Evolutionary conservation across 2,888 invertebrate species (phyloP).

Genomic region (Tupiocoris notatus): DNA sequence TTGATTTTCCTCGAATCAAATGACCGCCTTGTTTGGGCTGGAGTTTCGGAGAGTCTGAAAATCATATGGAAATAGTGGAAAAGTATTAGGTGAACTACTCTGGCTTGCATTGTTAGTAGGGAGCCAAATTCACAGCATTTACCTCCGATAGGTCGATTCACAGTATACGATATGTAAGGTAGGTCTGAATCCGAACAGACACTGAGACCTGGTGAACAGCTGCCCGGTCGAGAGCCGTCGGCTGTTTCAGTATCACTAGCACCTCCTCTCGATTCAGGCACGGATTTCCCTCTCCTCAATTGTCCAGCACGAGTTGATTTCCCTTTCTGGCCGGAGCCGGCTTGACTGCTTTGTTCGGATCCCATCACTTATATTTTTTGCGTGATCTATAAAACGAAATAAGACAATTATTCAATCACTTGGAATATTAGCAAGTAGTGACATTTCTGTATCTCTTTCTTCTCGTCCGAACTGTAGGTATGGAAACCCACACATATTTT

Average conservation of each 20-base stretch:
- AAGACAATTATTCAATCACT: too few species aligned
- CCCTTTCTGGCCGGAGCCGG: constrained; percentile 39
- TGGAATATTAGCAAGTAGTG: too few species aligned
- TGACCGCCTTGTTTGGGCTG: constrained; percentile 59
- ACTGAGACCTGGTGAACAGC: constrained; percentile 81
- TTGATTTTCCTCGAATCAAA: constrained; percentile 51
- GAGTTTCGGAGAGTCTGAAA: constrained; percentile 76
- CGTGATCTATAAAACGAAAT: too few species aligned
- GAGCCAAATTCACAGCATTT: constrained; percentile 42
- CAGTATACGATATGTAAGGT: constrained; percentile 88
- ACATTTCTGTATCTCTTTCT: too few species aligned
- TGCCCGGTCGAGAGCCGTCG: constrained; percentile 55
- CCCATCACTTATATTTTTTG: too few species aligned
- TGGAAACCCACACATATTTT: too few species aligned
- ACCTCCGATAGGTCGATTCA: constrained; percentile 84
- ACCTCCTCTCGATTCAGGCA: constrained; percentile 49
- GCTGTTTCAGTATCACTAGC: constrained; percentile 46
- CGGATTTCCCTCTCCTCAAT: constrained; percentile 51
- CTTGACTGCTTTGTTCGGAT: constrained; percentile 51
- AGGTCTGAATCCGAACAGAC: constrained; percentile 86
- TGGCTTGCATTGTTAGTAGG: too few species aligned
- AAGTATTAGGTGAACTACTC: too few species aligned
- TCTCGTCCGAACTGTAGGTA: too few species aligned
- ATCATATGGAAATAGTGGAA: too few species aligned
- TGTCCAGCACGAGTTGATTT: constrained; percentile 48